phyloP scores from a whole-genome alignment of 2,113 vertebrate genomes.

The Chitala chitala region DNA sequence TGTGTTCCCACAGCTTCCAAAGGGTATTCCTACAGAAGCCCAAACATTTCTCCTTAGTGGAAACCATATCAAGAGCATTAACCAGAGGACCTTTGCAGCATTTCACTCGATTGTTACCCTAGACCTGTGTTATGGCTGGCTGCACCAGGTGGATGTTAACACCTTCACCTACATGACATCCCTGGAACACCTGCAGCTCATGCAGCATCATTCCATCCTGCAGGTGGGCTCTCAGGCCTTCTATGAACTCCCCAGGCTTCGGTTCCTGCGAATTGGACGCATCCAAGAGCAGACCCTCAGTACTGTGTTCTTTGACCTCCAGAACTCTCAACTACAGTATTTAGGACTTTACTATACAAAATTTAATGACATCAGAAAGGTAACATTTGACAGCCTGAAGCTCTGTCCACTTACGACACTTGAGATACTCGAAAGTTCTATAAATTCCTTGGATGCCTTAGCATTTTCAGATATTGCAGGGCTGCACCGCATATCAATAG shows the following conservation, averaged over 20 bases:
- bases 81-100: not conserved
- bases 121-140: conserved; percentile 19
- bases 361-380: not conserved
- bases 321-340: not conserved
- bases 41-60: not conserved
- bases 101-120: not conserved
- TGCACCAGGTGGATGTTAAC: conserved; percentile 5
- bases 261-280: not conserved
- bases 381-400: conserved; percentile 1
- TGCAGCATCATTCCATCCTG: not conserved
- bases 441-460: conserved; percentile 16
- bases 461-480: not conserved
- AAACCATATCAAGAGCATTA: not conserved
- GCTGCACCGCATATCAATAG: not conserved
- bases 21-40: not conserved
- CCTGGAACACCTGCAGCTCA: not conserved
- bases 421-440: not conserved
- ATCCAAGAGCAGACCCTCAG: conserved; percentile 6
- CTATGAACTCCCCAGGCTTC: conserved; percentile 9
- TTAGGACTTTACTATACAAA: conserved; percentile 6
- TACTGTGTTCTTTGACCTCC: conserved; percentile 22
- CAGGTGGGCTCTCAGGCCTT: not conserved
- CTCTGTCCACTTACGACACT: conserved; percentile 13
- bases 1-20: not conserved
- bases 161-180: conserved; percentile 2